Base-by-base conservation (phyloP, 2,113 vertebrate species). In the Rattus rattus region DNA sequence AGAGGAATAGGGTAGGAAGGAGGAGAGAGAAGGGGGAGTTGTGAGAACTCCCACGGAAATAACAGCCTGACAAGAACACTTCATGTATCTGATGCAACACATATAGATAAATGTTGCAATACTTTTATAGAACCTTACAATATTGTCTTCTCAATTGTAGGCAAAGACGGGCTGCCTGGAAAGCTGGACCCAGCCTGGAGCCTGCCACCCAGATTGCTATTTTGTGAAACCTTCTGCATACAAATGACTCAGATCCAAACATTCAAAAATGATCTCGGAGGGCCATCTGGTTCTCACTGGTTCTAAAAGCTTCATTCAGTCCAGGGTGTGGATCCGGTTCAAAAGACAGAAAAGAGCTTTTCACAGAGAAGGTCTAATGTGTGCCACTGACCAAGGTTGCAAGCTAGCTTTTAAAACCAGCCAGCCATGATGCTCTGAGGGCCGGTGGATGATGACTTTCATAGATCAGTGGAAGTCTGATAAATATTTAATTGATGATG, bases 251-350 rank as follows among this genome's bases (percentile, higher is more conserved):
- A 97, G 96, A 98, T 97, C 91, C 94, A 69, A 97, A 98, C 95
- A 95, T 96, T 97, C 43, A 93, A 70, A 97, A 97, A 94, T 80
- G 96, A 94, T 98, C 88, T 94, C 94, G 59, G 91, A 97, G 91
- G 97, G 92, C 98, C 98, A 97, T 98, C 97, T 98, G 98, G 97
- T 98, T 97, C 97, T 97, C 77, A 12, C 95, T 97, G 96, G 75
- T 96, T 97, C 97, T 94, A 97, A 97, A 96, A 94, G 97, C 96
- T 95, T 91, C 72, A 43, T 88, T 98, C 91, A 90, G 96, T 88
- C 49, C 96, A 77, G 95, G 39, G 69, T 96, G 95, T 95, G 92
- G 92, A 96, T 91, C 95, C 76, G 61, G 93, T 61, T 91, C 92
- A 95, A 96, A 94, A 97, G 84, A 92, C 47, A 94, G 93, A 7